Base-by-base conservation (phyloP, 2,888 invertebrate species). In the Xestia ashworthii region DNA sequence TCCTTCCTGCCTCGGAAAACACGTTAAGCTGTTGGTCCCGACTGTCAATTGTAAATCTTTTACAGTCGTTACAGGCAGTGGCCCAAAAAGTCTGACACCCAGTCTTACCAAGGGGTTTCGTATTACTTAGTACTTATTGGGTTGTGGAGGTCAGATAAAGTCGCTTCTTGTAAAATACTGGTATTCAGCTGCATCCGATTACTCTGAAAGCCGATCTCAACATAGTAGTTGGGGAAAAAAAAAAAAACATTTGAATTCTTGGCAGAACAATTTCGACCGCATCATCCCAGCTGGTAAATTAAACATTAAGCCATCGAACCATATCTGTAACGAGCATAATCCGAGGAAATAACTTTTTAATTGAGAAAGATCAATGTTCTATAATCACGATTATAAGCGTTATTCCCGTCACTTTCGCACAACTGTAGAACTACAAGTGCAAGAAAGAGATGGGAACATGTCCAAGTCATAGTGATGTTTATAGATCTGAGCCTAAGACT, bases 291-390 rank as follows among this genome's bases (percentile, higher is more conserved):
- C 16, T 32, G 25, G 62, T 32, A 62, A 60, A 74, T 74, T 74
- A 71, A 25, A 41, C 48, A 62, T 41, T 50, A 50, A 41, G 1
- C 48, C 71, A 71, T 41, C 25, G 41, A 60, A 74, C 71, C 74
- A 50, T 72, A 50, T 50, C 73, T 50, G 32, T 72, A 50, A 62
- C 72, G 32, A 62, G 50, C 48, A 62, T 62, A 62, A 72, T 62
- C 22, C 22, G 12, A 44, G 22, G 1, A 48, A 71, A 41, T 58
- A 60, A 25, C 22, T 50, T 48, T 74, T 22, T 41, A n/a, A 60
- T 12, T 55, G 5, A 46, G 5, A 22, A 55, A 73, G 22, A 55
- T 69, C n/a, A 46, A 46, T 32, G 16, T 12, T 73, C 32, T 55
- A 44, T 53, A 25, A 41, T 2, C n/a, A 38, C 41, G 53, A 53